Base-by-base conservation (phyloP, 2,113 vertebrate species). In the Aptenodytes forsteri region DNA sequence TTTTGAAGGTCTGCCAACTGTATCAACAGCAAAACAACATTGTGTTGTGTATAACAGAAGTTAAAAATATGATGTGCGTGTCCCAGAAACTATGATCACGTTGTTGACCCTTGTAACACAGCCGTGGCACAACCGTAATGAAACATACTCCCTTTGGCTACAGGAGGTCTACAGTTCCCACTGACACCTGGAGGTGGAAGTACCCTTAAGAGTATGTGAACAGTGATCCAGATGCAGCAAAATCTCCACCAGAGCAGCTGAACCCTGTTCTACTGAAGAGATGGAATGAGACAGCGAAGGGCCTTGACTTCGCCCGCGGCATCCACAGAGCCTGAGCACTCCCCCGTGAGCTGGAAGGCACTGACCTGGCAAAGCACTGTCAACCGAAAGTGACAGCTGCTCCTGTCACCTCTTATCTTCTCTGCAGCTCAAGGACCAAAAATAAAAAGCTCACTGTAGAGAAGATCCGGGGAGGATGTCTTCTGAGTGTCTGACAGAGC, bases 351-450 rank as follows among this genome's bases (percentile, higher is more conserved):
- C 83, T 81, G 64, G 85, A 92, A 95, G 85, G 54, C 22, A 5
- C 82, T 97, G 93, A 97, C 94, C 79, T 78, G 71, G 46, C 79
- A 95, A 81, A 96, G 72, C 87, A 81, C 83, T 55, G 85, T 90
- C 90, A 97, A 70, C 50, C 46, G 23, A 93, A 88, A 94, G 83
- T 42, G 90, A 92, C 86, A 93, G 86, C 55, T 0, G 0, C 72
- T 94, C 59, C 88, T 97, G 97, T 95, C 96, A 93, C 47, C 79
- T 84, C 64, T n/a, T 62, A 88, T 97, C 62, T 88, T 93, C 79
- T 93, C 67, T 73, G 71, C 46, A 86, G 84, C 71, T 66, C 88
- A 86, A 90, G 64, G 66, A 90, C 64, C 67, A 66, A 77, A 79
- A 93, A 42, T 36, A 77, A 81, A 85, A 93, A 80, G 9, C 73